These are phyloP conservation scores for Shinisaurus crocodilurus DNA, from an alignment of 2,113 vertebrate species.

Conservation along the genomic window DNA sequence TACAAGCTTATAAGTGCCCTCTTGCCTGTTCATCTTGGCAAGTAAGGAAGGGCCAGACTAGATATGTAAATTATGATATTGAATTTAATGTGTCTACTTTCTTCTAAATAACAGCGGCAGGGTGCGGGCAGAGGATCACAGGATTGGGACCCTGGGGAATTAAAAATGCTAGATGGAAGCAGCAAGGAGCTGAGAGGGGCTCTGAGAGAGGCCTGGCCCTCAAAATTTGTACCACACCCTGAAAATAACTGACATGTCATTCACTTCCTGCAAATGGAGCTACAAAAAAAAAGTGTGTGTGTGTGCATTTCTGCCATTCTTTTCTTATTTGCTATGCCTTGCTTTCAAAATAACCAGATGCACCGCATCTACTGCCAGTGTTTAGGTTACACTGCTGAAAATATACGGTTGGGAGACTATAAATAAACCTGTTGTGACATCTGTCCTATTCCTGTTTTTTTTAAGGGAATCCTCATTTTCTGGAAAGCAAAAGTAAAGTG, in stretches of 20 bases:
- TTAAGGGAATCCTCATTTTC: neutral
- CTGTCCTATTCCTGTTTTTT: neutral
- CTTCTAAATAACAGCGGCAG: neutral
- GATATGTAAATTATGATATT: neutral
- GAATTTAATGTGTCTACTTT: neutral
- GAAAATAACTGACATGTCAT: neutral
- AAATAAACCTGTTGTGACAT: neutral
- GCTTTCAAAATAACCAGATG: neutral
- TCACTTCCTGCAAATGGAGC: too few species aligned
- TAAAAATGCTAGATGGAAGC: neutral
- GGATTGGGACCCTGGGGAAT: too few species aligned
- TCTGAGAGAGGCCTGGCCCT: neutral
- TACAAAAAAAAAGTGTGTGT: too few species aligned
- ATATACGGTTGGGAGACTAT: neutral
- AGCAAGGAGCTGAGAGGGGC: neutral
- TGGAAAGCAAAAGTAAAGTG: neutral
- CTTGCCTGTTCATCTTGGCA: neutral
- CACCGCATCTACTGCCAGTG: neutral
- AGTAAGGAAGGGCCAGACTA: neutral
- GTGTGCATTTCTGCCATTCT: too few species aligned
- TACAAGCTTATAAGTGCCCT: neutral
- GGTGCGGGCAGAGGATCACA: neutral
- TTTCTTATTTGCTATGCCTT: neutral
- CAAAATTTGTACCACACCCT: neutral
- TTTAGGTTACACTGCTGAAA: neutral